phyloP scores from a whole-genome alignment of 1,140 invertebrate species.

The Maconellicoccus hirsutus region DNA sequence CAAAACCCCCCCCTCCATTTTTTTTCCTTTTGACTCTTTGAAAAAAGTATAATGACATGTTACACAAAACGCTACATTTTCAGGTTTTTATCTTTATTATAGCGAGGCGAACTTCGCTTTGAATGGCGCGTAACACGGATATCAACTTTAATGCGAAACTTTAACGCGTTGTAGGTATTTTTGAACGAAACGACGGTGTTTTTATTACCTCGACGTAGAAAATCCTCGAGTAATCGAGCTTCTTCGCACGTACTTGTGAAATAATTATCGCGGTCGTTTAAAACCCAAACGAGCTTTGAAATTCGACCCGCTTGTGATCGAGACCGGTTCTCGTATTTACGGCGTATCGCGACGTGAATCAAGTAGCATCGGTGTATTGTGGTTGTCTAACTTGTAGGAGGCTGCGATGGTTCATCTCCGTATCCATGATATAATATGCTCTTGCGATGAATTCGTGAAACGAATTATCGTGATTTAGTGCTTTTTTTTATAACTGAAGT shows the following conservation, averaged over 20 bases:
- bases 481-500: too few species aligned
- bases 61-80: neutral
- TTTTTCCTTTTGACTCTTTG: too few species aligned
- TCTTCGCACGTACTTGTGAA: constrained; percentile 14
- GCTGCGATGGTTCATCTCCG: too few species aligned
- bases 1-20: too few species aligned
- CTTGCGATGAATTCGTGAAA: too few species aligned
- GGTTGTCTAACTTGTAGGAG: neutral
- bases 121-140: constrained; percentile 11
- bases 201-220: neutral
- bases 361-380: neutral
- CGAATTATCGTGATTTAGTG: too few species aligned
- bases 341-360: neutral
- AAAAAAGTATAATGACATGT: too few species aligned
- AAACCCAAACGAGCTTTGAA: neutral
- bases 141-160: constrained; percentile 15
- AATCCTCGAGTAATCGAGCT: neutral
- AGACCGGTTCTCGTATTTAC: neutral
- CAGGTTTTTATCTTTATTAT: constrained; percentile 13
- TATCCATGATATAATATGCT: too few species aligned
- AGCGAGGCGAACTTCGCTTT: neutral
- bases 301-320: neutral
- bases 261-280: constrained; percentile 9
- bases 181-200: neutral
- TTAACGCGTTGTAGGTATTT: neutral